These are phyloP conservation scores for Gallinago media DNA, from an alignment of 2,113 vertebrate genomes.

Conservation along the genomic window DNA sequence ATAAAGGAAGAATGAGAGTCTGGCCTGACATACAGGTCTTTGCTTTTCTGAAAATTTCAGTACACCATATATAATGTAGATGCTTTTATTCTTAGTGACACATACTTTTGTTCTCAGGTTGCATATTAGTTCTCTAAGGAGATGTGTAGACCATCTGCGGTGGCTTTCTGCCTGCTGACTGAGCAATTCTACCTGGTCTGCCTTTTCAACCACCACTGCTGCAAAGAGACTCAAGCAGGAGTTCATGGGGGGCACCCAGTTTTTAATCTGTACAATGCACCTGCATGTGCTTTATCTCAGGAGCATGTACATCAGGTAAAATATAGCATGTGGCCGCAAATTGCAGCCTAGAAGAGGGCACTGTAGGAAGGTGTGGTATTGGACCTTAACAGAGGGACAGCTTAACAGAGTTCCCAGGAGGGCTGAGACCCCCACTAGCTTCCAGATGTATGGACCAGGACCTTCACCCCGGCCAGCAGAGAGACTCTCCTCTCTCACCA, in stretches of 20 bases:
- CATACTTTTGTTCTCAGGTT: not conserved
- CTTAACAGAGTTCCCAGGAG: not conserved
- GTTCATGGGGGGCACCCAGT: not conserved
- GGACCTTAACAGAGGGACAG: not conserved
- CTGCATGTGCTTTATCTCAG: not conserved
- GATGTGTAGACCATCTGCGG: not conserved
- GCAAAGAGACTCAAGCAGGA: not conserved
- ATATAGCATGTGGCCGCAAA: accelerated
- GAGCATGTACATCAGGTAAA: not conserved
- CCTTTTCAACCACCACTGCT: not conserved
- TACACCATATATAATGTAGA: accelerated
- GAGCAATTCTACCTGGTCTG: not conserved
- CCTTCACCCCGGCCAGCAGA: not conserved
- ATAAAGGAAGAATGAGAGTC: not conserved
- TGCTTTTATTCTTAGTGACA: not conserved
- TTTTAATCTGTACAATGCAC: not conserved
- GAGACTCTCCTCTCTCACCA: not conserved
- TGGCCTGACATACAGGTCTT: not conserved
- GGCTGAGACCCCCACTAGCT: not conserved
- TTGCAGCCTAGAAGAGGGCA: accelerated
- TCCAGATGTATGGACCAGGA: not conserved
- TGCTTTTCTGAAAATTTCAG: not conserved
- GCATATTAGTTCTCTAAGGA: not conserved
- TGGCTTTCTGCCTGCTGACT: not conserved
- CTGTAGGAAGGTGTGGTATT: not conserved